Evolutionary conservation across 2,113 vertebrate species (phyloP).

Genomic region (Helogale parvula): DNA sequence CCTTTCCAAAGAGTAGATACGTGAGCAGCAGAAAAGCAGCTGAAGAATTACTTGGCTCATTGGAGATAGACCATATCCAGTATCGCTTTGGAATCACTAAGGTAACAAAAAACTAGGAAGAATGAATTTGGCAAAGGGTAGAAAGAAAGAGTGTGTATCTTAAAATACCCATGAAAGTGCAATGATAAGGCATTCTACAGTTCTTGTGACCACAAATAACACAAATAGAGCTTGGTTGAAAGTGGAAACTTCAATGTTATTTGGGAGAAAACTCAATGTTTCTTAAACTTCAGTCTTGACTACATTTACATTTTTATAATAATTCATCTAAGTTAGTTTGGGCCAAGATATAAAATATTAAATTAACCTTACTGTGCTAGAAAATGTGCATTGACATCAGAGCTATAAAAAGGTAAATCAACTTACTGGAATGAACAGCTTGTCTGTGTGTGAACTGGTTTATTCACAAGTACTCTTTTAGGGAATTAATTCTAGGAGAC

Average conservation of each 20-base stretch:
- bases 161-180: slow-evolving; percentile 43
- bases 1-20: not conserved
- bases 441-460: not conserved
- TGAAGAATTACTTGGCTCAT: not conserved
- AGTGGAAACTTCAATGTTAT: not conserved
- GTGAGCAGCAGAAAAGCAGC: not conserved
- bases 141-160: not conserved
- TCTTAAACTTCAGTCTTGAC: slow-evolving; percentile 31
- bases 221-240: slow-evolving; percentile 13
- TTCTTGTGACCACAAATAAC: not conserved
- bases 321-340: slow-evolving; percentile 41
- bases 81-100: slow-evolving; percentile 55
- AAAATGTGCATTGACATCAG: slow-evolving; percentile 16
- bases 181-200: not conserved
- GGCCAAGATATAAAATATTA: slow-evolving; percentile 32
- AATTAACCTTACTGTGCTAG: slow-evolving; percentile 1
- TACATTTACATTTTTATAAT: slow-evolving; percentile 45
- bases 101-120: slow-evolving; percentile 51
- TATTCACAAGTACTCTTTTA: not conserved
- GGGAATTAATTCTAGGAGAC: slow-evolving; percentile 15
- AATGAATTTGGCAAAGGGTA: not conserved
- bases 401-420: not conserved
- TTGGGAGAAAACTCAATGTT: slow-evolving; percentile 1
- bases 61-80: not conserved
- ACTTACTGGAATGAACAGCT: slow-evolving; percentile 6